phyloP scores from a whole-genome alignment of 35 echinoderm and acorn worm genomes.

The Apostichopus japonicus region DNA sequence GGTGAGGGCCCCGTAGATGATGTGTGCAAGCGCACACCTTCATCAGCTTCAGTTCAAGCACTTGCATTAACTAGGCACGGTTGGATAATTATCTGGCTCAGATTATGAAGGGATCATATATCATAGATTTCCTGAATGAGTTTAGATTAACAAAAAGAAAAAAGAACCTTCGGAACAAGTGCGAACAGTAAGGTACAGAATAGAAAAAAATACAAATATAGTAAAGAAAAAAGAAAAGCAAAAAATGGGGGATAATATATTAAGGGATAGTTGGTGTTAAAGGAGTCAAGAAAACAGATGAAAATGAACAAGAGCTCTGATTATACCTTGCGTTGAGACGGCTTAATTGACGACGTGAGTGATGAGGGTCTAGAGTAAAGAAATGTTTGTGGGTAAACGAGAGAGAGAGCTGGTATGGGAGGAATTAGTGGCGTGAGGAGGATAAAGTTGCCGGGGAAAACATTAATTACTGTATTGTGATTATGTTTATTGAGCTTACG shows the following conservation, averaged over 20 bases:
- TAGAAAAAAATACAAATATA: neutral
- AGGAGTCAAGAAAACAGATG: conserved; percentile 32
- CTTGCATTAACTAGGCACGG: conserved; percentile 66
- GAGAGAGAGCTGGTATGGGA: conserved; percentile 33
- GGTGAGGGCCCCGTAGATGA: conserved; percentile 30
- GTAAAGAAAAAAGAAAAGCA: neutral
- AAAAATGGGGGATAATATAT: conserved; percentile 35
- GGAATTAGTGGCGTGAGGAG: conserved; percentile 47
- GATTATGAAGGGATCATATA: conserved; percentile 61
- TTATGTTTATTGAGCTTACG: conserved; percentile 52
- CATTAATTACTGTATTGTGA: conserved; percentile 64
- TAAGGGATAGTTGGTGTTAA: conserved; percentile 44
- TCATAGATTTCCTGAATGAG: conserved; percentile 58
- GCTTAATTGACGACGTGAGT: conserved; percentile 47
- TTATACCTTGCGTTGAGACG: conserved; percentile 26
- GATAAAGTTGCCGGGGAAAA: conserved; percentile 57
- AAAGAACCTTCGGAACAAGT: conserved; percentile 53
- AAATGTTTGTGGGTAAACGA: conserved; percentile 50
- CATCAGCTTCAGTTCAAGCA: conserved; percentile 40
- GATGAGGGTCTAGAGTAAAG: conserved; percentile 39
- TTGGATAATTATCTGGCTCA: conserved; percentile 58
- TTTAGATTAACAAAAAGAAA: neutral
- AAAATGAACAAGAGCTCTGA: neutral
- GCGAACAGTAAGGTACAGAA: conserved; percentile 35
- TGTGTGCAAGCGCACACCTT: conserved; percentile 57